Conservation (phyloP, 2,113 vertebrate species). For the Oophaga pumilio region DNA sequence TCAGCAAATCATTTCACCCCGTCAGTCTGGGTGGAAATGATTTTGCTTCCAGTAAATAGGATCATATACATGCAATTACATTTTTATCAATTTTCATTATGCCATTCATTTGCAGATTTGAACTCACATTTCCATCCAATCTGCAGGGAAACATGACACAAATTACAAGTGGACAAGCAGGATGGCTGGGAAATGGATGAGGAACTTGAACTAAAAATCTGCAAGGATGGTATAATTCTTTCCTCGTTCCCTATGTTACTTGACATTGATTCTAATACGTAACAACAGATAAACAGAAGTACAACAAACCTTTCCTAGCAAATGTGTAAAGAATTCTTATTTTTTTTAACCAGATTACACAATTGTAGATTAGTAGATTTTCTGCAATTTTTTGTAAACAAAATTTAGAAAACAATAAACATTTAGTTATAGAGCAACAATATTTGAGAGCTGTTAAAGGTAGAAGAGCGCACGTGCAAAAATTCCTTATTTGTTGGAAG, state of each 20-base stretch:
- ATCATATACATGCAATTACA: constrained; percentile 65
- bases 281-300: not conserved
- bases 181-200: constrained; percentile 28
- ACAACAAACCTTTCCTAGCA: not conserved
- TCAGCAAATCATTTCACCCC: constrained; percentile 64
- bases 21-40: constrained; percentile 63
- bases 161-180: constrained; percentile 56
- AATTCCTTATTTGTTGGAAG: too few species aligned
- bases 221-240: not conserved
- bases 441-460: too few species aligned
- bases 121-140: constrained; percentile 67
- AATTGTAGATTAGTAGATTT: too few species aligned
- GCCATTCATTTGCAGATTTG: constrained; percentile 64
- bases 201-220: constrained; percentile 3
- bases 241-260: not conserved
- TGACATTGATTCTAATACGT: constrained; percentile 3
- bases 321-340: too few species aligned
- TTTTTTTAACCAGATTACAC: not conserved
- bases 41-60: constrained; percentile 65
- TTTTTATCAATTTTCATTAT: constrained; percentile 72
- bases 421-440: not conserved
- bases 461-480: too few species aligned
- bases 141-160: constrained; percentile 61
- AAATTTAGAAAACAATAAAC: not conserved
- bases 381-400: too few species aligned